Conservation (phyloP, 2,888 invertebrate species). For the Agrenia bidenticulata region DNA sequence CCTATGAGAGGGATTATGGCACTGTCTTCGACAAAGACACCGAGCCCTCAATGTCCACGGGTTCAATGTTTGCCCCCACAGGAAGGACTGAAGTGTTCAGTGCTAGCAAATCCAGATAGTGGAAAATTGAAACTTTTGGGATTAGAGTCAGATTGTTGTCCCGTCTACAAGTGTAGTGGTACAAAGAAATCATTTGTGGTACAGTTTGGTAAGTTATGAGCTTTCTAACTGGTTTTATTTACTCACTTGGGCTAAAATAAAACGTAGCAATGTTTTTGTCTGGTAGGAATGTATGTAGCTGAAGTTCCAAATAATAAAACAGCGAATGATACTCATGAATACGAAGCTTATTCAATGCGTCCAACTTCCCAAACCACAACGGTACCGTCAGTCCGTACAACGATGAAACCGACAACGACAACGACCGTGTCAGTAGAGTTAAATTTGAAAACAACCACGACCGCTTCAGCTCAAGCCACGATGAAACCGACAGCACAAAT, state of each 20-base stretch:
- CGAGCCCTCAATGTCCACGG: neutral
- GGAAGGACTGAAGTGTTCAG: neutral
- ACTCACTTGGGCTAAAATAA: neutral
- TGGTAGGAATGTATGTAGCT: constrained; percentile 11
- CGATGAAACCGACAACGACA: neutral
- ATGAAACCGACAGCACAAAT: too few relatives aligned
- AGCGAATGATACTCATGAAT: neutral
- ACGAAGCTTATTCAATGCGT: neutral
- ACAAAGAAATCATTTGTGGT: constrained; percentile 1
- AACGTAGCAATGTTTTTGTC: too few relatives aligned
- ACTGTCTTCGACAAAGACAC: neutral
- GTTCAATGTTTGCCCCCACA: constrained; percentile 12
- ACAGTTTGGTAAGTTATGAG: constrained; percentile 11
- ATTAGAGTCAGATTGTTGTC: neutral
- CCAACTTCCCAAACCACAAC: neutral
- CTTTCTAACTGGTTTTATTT: constrained; percentile 1
- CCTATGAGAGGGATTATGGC: neutral
- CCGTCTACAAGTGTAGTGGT: constrained; percentile 1
- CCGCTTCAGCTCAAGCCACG: too few relatives aligned
- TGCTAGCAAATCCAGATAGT: neutral
- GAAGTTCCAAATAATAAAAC: neutral
- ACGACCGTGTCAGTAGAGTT: neutral
- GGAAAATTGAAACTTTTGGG: neutral
- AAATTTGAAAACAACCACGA: too few relatives aligned
- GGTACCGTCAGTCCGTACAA: neutral